Conservation (phyloP, 2,888 invertebrate genomes). For the Acrobasis repandana region DNA sequence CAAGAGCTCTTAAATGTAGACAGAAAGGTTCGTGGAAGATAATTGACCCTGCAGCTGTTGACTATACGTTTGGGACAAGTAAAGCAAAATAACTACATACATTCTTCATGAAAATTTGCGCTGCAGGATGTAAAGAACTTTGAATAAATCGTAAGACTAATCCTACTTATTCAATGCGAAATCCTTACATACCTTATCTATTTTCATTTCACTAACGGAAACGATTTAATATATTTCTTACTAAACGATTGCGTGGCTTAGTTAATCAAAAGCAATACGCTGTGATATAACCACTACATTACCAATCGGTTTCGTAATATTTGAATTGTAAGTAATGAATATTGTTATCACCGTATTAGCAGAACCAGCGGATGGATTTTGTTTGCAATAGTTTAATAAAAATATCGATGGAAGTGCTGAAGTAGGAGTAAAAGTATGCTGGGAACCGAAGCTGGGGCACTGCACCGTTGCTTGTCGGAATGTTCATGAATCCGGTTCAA, state of each 20-base stretch:
- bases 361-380: neutral
- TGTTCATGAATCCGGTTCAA: constrained; percentile 54
- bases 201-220: constrained; percentile 20
- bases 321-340: constrained; percentile 7
- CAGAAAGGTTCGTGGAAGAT: too few species aligned
- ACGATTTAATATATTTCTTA: constrained; percentile 25
- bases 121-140: too few species aligned
- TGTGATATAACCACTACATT: constrained; percentile 27
- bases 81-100: too few species aligned
- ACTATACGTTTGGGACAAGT: too few species aligned
- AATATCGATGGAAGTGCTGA: neutral
- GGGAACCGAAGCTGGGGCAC: constrained; percentile 42
- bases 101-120: too few species aligned
- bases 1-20: too few species aligned
- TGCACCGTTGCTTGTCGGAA: constrained; percentile 58
- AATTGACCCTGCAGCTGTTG: too few species aligned
- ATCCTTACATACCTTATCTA: too few species aligned
- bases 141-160: too few species aligned
- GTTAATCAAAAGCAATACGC: constrained; percentile 25
- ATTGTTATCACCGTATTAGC: constrained; percentile 14
- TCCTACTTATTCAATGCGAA: too few species aligned
- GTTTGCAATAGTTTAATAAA: neutral
- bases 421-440: constrained; percentile 27
- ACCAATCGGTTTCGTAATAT: constrained; percentile 21
- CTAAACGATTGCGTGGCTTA: constrained; percentile 25